phyloP scores from a whole-genome alignment of 2,113 vertebrate species.

The Tretioscincus oriximinensis region DNA sequence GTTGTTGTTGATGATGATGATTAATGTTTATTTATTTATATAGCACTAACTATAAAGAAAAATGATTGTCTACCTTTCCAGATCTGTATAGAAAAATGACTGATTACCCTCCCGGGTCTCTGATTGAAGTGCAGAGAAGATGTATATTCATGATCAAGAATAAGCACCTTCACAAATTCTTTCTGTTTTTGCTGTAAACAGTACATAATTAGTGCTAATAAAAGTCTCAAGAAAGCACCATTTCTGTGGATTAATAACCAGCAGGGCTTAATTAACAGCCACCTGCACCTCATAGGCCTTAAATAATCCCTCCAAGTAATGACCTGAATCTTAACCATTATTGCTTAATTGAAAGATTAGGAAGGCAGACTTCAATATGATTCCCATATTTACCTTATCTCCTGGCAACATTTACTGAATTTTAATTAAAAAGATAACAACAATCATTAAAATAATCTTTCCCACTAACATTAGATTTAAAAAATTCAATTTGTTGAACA shows the following conservation, averaged over 20 bases:
- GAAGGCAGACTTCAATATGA: slow-evolving; percentile 21
- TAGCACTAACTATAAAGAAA: too few relatives aligned
- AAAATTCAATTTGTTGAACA: slow-evolving; percentile 14
- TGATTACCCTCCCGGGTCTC: too few relatives aligned
- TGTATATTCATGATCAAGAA: not conserved
- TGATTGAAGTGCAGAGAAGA: not conserved
- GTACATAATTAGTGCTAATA: slow-evolving; percentile 35
- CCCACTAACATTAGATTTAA: not conserved
- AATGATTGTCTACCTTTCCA: not conserved
- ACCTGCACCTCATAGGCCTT: slow-evolving; percentile 4
- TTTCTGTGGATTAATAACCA: slow-evolving; percentile 23
- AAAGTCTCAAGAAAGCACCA: slow-evolving; percentile 12
- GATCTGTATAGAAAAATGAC: not conserved
- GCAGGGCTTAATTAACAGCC: slow-evolving; percentile 27
- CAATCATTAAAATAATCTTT: slow-evolving; percentile 21
- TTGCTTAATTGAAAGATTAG: slow-evolving; percentile 42
- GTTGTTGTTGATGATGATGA: too few relatives aligned
- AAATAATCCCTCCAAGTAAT: slow-evolving; percentile 13
- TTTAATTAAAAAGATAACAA: slow-evolving; percentile 21
- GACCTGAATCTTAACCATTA: not conserved
- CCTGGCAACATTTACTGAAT: slow-evolving; percentile 14
- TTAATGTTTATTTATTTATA: too few relatives aligned
- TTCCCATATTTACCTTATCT: slow-evolving; percentile 23
- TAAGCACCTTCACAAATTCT: not conserved
- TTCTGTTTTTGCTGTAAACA: not conserved